Conservation (phyloP, 2,797 vertebrate species). For the Florisuga fusca region DNA sequence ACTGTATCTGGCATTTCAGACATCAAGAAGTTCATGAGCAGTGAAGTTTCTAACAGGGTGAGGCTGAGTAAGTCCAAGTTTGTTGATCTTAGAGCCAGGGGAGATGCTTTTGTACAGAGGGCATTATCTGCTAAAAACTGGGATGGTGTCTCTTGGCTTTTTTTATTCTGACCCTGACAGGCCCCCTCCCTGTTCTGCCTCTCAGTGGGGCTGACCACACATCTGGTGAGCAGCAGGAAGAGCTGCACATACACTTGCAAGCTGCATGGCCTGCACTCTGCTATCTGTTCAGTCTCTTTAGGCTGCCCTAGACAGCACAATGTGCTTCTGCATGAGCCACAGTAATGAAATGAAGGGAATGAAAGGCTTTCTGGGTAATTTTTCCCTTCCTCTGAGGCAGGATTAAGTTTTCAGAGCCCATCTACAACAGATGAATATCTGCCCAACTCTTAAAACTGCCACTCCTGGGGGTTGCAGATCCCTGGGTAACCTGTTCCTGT, state of each 20-base stretch:
- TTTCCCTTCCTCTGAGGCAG: background rate
- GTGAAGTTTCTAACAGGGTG: background rate
- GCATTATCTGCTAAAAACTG: background rate
- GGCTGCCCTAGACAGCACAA: background rate
- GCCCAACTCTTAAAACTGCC: background rate
- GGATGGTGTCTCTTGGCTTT: background rate
- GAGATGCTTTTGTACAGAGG: background rate
- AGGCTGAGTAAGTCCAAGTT: background rate
- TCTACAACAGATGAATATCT: background rate
- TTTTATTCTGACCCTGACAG: background rate
- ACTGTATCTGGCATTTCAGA: background rate
- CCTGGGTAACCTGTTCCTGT: background rate
- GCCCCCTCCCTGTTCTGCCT: background rate
- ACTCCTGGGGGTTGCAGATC: background rate
- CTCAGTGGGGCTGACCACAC: background rate
- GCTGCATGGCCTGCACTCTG: background rate
- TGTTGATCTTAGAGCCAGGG: background rate
- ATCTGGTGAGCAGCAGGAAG: background rate
- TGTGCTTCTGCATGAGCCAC: background rate
- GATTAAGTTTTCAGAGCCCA: background rate
- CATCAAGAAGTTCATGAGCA: conserved; percentile 13
- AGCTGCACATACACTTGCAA: background rate
- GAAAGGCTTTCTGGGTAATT: background rate
- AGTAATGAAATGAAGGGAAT: background rate
- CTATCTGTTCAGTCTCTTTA: background rate